A percentile compares a stretch with the other conserved stretches of the same genome.
These are phyloP conservation scores for Drosophila neocordata DNA, from an alignment of 1,140 invertebrate genomes.

Conservation along the genomic window DNA sequence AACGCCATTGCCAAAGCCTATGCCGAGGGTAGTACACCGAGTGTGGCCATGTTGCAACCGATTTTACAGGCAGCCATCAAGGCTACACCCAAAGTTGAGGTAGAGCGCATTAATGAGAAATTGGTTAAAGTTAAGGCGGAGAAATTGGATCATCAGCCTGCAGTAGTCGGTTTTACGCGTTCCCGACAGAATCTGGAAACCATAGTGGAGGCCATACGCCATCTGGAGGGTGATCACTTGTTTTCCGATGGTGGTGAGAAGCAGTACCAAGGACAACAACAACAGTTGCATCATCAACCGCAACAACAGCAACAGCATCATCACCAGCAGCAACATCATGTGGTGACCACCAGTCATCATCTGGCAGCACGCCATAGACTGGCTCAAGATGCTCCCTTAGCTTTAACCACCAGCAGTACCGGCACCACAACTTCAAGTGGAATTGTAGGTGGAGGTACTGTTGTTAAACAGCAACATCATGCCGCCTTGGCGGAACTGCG, in stretches of 20 bases:
- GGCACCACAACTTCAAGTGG: background rate
- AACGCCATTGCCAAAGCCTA: slow-evolving; percentile 82
- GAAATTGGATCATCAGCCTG: slow-evolving; percentile 60
- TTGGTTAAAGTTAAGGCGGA: slow-evolving; percentile 77
- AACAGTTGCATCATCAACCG: slow-evolving; percentile 35
- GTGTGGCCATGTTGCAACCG: slow-evolving; percentile 84
- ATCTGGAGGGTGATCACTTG: slow-evolving; percentile 96
- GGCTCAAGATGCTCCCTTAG: slow-evolving; percentile 88
- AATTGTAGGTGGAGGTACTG: background rate
- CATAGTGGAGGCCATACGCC: slow-evolving; percentile 98
- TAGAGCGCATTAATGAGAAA: slow-evolving; percentile 85
- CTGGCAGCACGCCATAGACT: slow-evolving; percentile 38
- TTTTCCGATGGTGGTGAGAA: slow-evolving; percentile 88
- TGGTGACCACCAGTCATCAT: slow-evolving; percentile 17
- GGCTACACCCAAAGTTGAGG: slow-evolving; percentile 92
- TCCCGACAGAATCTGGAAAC: slow-evolving; percentile 97
- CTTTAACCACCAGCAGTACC: slow-evolving; percentile 86
- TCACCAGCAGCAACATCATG: slow-evolving; percentile 36
- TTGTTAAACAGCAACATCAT: slow-evolving; percentile 71
- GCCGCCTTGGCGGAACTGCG: slow-evolving; percentile 86
- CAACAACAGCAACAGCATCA: slow-evolving; percentile 37
- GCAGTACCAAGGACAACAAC: slow-evolving; percentile 75
- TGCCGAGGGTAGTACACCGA: slow-evolving; percentile 75
- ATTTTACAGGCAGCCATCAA: slow-evolving; percentile 93
- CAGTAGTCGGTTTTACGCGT: slow-evolving; percentile 32